Base-by-base conservation (phyloP, 2,797 vertebrate genomes). In the Yasuhikotakia modesta region DNA sequence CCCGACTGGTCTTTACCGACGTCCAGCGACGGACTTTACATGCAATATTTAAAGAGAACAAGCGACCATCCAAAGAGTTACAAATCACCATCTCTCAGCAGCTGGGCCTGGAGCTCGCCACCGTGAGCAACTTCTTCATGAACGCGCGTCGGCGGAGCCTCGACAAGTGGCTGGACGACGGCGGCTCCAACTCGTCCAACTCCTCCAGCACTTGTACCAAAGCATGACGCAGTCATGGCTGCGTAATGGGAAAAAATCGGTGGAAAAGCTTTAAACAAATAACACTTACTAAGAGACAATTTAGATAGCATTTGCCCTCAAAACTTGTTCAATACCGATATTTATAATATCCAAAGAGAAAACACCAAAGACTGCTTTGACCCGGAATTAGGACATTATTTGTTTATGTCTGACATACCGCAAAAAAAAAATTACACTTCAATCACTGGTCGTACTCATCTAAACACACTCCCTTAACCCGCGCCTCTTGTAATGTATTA, bases 121-220 rank as follows among this genome's bases (percentile, higher is more conserved):
- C 98, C 14, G 97, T 99, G 92, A 99, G 97, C 94, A 99, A 99
- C 92, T 99, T 99, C 95, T 99, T 99, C 90, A 99, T 99, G 98
- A 99, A 99, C 27, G 98, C 98, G 5, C 93, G 98, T 53, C 94
- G 98, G 86, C 94, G 98, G 88, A 99, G 98, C 91, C 93, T 99
- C 83, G 98, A 99, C 89, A 99, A 99, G 88, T 99, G 98, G 98
- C 95, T 97, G 90, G 98, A 99, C 61, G 97, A 99, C 63, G 96
- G 96, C 86, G 93, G 94, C 86, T 92, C 95, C 87, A 94, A 91
- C 92, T 92, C 95, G 66, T 89, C 90, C 91, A 94, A 93, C 88
- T 95, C 95, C 82, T 94, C 94, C 88, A 95, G 95, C 88, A 92
- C 94, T 94, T 98, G 97, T 94, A 99, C 95, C 96, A 98, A 99